Percentiles rank a stretch among this genome's conserved stretches.
Conservation (phyloP, 2,888 invertebrate genomes). For the Stenodera caucasica region DNA sequence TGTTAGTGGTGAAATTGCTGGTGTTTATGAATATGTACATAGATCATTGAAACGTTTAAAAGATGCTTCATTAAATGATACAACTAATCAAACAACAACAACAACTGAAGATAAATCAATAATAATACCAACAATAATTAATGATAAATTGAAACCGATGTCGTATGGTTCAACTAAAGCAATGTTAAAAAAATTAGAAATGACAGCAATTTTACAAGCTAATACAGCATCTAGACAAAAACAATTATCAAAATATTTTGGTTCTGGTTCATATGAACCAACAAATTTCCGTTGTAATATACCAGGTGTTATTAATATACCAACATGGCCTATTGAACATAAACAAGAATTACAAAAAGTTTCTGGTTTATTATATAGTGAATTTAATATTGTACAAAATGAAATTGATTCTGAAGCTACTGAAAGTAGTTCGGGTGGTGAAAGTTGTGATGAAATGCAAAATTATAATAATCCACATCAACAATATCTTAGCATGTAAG, state of each 20-base stretch:
- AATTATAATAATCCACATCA: slow-evolving; percentile 76
- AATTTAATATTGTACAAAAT: slow-evolving; percentile 72
- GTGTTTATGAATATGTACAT: slow-evolving; percentile 75
- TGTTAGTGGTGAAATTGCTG: slow-evolving; percentile 75
- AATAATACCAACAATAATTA: slow-evolving; percentile 20
- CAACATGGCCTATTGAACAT: slow-evolving; percentile 55
- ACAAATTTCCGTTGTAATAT: slow-evolving; percentile 40
- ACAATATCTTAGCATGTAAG: slow-evolving; percentile 79
- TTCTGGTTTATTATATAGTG: slow-evolving; percentile 72
- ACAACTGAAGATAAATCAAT: neutral
- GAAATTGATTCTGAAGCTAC: slow-evolving; percentile 92
- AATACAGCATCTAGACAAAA: slow-evolving; percentile 50
- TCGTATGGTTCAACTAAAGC: slow-evolving; percentile 61
- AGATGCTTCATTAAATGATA: slow-evolving; percentile 25
- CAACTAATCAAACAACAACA: neutral
- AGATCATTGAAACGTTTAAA: slow-evolving; percentile 53
- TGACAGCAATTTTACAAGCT: slow-evolving; percentile 54
- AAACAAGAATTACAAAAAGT: slow-evolving; percentile 68
- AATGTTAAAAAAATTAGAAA: slow-evolving; percentile 61
- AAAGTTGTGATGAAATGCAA: slow-evolving; percentile 89
- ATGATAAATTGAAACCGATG: slow-evolving; percentile 54
- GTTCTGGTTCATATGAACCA: slow-evolving; percentile 56
- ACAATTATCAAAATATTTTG: slow-evolving; percentile 57
- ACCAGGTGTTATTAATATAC: slow-evolving; percentile 50
- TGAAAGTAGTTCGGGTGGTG: slow-evolving; percentile 90